Conservation (phyloP, 2,113 vertebrate species). For the Phyllostomus hastatus region DNA sequence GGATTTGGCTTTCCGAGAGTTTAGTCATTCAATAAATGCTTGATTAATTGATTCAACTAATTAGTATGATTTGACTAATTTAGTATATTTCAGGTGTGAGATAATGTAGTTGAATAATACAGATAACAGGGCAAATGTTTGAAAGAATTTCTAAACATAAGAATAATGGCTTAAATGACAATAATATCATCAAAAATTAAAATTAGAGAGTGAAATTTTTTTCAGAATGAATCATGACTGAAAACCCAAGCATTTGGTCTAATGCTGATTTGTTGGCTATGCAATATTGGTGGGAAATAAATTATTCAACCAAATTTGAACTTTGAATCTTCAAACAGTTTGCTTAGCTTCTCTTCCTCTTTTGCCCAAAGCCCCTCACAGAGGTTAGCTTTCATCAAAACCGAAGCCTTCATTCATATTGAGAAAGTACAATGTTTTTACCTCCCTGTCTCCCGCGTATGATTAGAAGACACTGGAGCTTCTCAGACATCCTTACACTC, state of each 20-base stretch:
- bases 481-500: constrained; percentile 34
- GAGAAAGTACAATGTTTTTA: not conserved
- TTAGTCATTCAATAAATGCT: not conserved
- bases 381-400: not conserved
- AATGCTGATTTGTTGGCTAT: not conserved
- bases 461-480: constrained; percentile 54
- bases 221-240: not conserved
- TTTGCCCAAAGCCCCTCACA: not conserved
- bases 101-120: not conserved
- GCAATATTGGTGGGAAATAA: not conserved
- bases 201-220: not conserved
- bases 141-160: not conserved
- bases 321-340: not conserved
- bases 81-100: not conserved
- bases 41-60: not conserved
- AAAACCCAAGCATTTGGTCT: not conserved
- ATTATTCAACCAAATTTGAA: not conserved
- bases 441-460: constrained; percentile 2
- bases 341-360: not conserved
- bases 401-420: not conserved
- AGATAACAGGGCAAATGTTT: not conserved
- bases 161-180: not conserved
- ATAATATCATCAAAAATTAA: not conserved
- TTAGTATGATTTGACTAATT: not conserved
- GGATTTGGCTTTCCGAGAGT: not conserved